These are phyloP conservation scores for Anguilla pacifica DNA, from an alignment of 2,797 vertebrate genomes.

Conservation along the genomic window DNA sequence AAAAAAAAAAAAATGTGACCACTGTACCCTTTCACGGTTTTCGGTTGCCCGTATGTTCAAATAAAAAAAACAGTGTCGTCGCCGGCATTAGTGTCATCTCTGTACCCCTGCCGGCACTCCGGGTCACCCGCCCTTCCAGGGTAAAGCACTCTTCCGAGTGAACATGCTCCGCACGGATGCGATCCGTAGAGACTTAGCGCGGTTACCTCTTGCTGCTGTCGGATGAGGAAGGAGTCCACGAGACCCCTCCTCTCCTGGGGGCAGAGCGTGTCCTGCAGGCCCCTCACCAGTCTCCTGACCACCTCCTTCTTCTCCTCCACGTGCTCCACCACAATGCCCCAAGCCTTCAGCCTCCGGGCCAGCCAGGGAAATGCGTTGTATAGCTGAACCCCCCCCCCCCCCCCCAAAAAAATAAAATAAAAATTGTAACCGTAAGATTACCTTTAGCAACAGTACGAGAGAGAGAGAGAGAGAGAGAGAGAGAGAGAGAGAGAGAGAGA, in stretches of 20 bases:
- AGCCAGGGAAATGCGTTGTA: slow-evolving; percentile 52
- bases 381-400: slow-evolving; percentile 30
- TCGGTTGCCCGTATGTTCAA: neutral
- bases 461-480: too few relatives aligned
- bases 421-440: too few relatives aligned
- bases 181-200: neutral
- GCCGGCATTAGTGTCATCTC: neutral
- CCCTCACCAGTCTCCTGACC: slow-evolving; percentile 23
- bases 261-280: slow-evolving; percentile 36
- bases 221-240: slow-evolving; percentile 48
- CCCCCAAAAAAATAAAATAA: neutral
- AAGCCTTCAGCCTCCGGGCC: slow-evolving; percentile 30
- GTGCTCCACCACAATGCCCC: slow-evolving; percentile 29
- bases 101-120: neutral
- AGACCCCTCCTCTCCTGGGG: slow-evolving; percentile 42
- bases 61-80: neutral
- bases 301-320: slow-evolving; percentile 21
- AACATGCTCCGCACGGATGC: neutral
- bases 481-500: too few relatives aligned
- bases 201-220: slow-evolving; percentile 38
- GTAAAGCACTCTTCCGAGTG: neutral
- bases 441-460: too few relatives aligned
- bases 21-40: neutral
- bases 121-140: neutral
- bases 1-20: neutral